Evolutionary conservation across 1,140 invertebrate genomes (phyloP), one percentile per base, ranked within the genome.

Genomic region (Trinorchestia longiramus): DNA sequence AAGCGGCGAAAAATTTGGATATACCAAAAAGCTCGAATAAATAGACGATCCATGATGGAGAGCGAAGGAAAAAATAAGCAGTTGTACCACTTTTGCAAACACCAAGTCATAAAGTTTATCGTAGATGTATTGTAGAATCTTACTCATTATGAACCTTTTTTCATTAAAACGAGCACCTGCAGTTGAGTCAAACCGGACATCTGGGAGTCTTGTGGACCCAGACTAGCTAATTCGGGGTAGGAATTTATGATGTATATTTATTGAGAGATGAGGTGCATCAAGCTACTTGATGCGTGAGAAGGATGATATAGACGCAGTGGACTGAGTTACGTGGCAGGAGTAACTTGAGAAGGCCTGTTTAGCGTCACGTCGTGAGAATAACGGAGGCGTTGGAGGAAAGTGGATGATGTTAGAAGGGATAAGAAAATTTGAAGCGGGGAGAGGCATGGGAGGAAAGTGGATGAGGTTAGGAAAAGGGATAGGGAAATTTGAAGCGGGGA

Each of bases 331-430:
- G 44, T 11, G 11, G 3, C 43, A 42, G 6, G 44, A 43, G 92
- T 94, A 94, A 94, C 92, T 47, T 40, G 92, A 94, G 92, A 45
- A 43, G 40, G 92, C 40, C 92, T 94, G 92, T 23, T 11, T 19
- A 17, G 92, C 47, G 92, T 94, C 44, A 47, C 43, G 92, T 28
- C 36, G 4, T 87, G 90, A 19, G 19, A 42, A 44, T 42, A 42
- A 44, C 23, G 41, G 43, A 42, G n/a, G 43, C 36, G 15, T 15
- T 11, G 43, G 17, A 92, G 90, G 6, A 44, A 43, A 42, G 43
- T 43, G 43, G 43, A 42, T 36, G 90, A 11, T 11, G n/a, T n/a
- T n/a, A n/a, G n/a, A n/a, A n/a, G n/a, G n/a, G n/a, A n/a, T n/a
- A n/a, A n/a, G n/a, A n/a, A n/a, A n/a, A n/a, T n/a, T n/a, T n/a